Percentiles rank a stretch among this genome's conserved stretches.
Conservation (phyloP, 1,140 invertebrate species). For the Rhagoletis pomonella region DNA sequence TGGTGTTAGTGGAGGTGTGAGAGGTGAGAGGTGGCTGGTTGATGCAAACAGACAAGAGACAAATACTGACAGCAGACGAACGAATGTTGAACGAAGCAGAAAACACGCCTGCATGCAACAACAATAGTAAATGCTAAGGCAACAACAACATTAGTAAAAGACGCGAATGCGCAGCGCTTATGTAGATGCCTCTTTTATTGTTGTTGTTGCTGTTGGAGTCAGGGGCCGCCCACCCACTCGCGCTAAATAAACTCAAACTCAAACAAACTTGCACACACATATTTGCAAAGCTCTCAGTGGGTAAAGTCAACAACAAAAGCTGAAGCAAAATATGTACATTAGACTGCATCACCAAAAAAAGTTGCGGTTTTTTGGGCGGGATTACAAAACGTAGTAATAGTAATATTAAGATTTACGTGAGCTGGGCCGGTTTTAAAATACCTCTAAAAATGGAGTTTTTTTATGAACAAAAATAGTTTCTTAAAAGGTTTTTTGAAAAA, state of each 20-base stretch:
- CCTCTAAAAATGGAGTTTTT: too few species aligned
- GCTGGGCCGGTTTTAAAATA: too few species aligned
- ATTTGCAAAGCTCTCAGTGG: slow-evolving; percentile 26
- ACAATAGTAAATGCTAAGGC: slow-evolving; percentile 6
- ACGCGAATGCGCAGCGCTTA: slow-evolving; percentile 7
- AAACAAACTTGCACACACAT: neutral
- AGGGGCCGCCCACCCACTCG: slow-evolving; percentile 39
- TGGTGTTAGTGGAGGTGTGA: neutral
- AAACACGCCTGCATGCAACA: slow-evolving; percentile 55
- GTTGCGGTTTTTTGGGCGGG: too few species aligned
- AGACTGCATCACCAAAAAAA: too few species aligned
- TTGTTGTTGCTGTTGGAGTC: neutral
- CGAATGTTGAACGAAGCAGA: slow-evolving; percentile 43
- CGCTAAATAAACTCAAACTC: neutral
- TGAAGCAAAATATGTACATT: neutral
- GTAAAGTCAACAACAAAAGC: neutral
- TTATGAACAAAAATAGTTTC: too few species aligned
- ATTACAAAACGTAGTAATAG: too few species aligned
- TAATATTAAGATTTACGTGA: too few species aligned
- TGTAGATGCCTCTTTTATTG: neutral
- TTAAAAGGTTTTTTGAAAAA: too few species aligned
- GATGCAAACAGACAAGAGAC: slow-evolving; percentile 57
- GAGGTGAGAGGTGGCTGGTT: neutral
- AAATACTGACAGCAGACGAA: slow-evolving; percentile 57
- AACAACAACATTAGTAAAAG: slow-evolving; percentile 47